Base-by-base conservation (phyloP, 2,113 vertebrate genomes). In the Eublepharis macularius region DNA sequence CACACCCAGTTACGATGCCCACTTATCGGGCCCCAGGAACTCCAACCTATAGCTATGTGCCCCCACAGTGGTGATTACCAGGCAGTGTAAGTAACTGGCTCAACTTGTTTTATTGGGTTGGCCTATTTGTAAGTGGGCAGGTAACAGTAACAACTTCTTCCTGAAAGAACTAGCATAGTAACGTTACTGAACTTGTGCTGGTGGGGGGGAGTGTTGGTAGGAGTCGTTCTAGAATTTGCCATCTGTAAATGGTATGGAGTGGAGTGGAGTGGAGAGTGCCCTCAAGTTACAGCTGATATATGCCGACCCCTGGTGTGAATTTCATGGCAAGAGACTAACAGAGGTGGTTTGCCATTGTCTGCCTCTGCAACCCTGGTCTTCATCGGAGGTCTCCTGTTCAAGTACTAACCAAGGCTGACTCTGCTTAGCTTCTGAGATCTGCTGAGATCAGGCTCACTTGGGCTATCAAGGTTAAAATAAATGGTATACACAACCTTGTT, bases 21-120 rank as follows among this genome's bases (percentile, higher is more conserved):
- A 97, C 98, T 0, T 99, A 99, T 89, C 97, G 98, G 96, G 95
- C 96, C 82, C 97, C 98, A 86, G 98, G 98, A 95, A 98, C 98
- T 65, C 98, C 98, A 94, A 98, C 98, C 91, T 99, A 99, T 98
- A 99, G 98, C 97, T 99, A 99, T 84, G 98, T 99, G 95, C 97
- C 98, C 94, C 97, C 98, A 14, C 98, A 99, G 94, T 99, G 98
- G 98, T 99, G 98, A 99, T 97, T 93, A 74, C 84, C 92, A 94
- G 94, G 94, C 96, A 96, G 95, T 88, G 97, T 98, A 96, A 97
- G 96, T 96, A 60, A 66, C 66, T 0, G 0, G 1, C 24, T 17
- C 75, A 65, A 11, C 36, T 9, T 17, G 26, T 69, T 47, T 66
- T 92, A 87, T 2, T n/a, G 17, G 0, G 68, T 77, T 1, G 26